These are phyloP conservation scores for Celastrina argiolus DNA, from an alignment of 2,888 invertebrate species.

Conservation along the genomic window DNA sequence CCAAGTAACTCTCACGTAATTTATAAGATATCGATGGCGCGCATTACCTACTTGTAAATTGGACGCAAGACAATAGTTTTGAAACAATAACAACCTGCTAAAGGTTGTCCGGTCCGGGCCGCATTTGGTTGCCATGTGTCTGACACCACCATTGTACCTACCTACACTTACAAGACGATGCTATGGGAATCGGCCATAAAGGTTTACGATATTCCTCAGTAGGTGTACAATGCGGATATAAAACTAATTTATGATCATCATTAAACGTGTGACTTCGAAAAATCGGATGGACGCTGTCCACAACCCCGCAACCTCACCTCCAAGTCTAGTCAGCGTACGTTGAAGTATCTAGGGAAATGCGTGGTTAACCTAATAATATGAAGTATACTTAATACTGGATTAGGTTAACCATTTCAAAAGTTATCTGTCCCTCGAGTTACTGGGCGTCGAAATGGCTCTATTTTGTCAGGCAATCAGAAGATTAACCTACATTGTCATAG, in stretches of 20 bases:
- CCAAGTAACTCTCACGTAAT: neutral
- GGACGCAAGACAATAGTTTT: constrained; percentile 10
- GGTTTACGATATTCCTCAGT: neutral
- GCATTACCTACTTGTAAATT: constrained; percentile 21
- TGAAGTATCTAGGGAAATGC: too few relatives aligned
- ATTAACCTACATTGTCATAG: too few relatives aligned
- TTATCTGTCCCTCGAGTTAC: too few relatives aligned
- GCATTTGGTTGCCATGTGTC: constrained; percentile 24
- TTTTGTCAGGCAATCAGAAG: too few relatives aligned
- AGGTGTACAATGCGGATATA: neutral
- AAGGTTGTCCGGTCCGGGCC: constrained; percentile 7
- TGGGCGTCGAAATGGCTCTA: too few relatives aligned
- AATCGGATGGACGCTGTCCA: too few relatives aligned
- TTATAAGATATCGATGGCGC: constrained; percentile 12
- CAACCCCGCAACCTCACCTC: too few relatives aligned
- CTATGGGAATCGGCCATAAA: constrained; percentile 3
- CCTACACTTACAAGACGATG: neutral
- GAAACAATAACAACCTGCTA: constrained; percentile 23
- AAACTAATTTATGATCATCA: neutral
- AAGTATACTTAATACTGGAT: too few relatives aligned
- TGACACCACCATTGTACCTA: constrained; percentile 13
- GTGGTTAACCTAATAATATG: too few relatives aligned
- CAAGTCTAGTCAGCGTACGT: too few relatives aligned
- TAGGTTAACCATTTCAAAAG: too few relatives aligned
- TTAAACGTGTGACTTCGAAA: too few relatives aligned